phyloP scores from a whole-genome alignment of 2,113 vertebrate species.

The Choloepus hoffmanni region DNA sequence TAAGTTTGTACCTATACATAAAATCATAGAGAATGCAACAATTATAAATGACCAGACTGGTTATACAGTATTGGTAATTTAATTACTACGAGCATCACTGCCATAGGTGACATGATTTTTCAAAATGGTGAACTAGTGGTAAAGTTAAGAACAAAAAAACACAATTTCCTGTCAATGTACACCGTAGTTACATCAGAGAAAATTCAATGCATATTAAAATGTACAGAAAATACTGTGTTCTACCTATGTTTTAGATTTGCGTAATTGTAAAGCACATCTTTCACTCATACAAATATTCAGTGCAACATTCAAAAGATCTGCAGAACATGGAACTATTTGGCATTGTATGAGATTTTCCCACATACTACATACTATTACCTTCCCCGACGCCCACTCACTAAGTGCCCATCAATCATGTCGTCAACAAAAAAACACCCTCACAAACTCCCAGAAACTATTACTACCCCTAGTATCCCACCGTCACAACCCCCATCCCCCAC shows the following conservation, averaged over 20 bases:
- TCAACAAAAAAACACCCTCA: neutral
- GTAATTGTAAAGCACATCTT: slow-evolving; percentile 28
- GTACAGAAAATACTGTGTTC: neutral
- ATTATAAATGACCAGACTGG: neutral
- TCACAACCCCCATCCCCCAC: too few relatives aligned
- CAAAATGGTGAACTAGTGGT: neutral
- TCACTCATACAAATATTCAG: neutral
- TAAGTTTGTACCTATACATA: neutral
- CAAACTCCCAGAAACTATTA: neutral
- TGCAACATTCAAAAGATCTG: neutral
- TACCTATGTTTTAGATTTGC: neutral
- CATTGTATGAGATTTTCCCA: neutral
- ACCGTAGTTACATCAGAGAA: neutral
- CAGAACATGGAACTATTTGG: neutral
- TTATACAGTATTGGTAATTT: neutral
- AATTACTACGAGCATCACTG: neutral
- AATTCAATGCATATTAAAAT: neutral
- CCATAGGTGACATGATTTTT: neutral
- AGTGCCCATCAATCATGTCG: neutral
- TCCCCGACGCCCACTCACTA: neutral
- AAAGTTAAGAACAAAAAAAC: neutral
- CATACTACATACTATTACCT: neutral
- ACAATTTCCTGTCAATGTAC: neutral
- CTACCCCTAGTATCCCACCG: neutral
- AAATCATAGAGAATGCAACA: neutral